These are phyloP conservation scores for Drosophila pullipes DNA, from an alignment of 2,888 invertebrate species.

Conservation along the genomic window DNA sequence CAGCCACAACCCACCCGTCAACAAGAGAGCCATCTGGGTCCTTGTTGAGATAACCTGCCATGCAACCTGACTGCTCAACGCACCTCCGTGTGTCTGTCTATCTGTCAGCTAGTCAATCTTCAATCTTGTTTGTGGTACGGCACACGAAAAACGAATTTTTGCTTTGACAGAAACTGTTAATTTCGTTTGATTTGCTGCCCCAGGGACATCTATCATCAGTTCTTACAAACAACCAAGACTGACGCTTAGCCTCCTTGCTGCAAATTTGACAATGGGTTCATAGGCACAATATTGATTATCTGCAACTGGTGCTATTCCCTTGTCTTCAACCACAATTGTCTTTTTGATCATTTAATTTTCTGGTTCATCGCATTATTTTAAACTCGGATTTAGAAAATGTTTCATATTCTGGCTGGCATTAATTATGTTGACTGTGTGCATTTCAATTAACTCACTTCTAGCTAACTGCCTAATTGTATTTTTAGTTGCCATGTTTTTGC, in stretches of 20 bases:
- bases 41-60: constrained; percentile 9
- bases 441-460: neutral
- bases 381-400: neutral
- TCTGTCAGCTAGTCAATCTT: constrained; percentile 26
- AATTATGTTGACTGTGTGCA: neutral
- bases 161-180: constrained; percentile 64
- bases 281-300: constrained; percentile 65
- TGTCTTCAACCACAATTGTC: constrained; percentile 23
- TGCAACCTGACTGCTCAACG: constrained; percentile 49
- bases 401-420: neutral
- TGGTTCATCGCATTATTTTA: constrained; percentile 6
- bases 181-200: constrained; percentile 75
- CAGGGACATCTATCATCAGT: constrained; percentile 71
- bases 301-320: constrained; percentile 41
- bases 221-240: neutral
- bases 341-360: constrained; percentile 13
- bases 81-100: constrained; percentile 44
- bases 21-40: neutral
- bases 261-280: constrained; percentile 23
- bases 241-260: neutral
- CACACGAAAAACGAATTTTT: constrained; percentile 54
- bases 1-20: neutral
- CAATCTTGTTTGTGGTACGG: constrained; percentile 55
- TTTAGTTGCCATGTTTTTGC: neutral
- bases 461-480: neutral